Conservation (phyloP, 2,113 vertebrate species). For the Ailuropoda melanoleuca region DNA sequence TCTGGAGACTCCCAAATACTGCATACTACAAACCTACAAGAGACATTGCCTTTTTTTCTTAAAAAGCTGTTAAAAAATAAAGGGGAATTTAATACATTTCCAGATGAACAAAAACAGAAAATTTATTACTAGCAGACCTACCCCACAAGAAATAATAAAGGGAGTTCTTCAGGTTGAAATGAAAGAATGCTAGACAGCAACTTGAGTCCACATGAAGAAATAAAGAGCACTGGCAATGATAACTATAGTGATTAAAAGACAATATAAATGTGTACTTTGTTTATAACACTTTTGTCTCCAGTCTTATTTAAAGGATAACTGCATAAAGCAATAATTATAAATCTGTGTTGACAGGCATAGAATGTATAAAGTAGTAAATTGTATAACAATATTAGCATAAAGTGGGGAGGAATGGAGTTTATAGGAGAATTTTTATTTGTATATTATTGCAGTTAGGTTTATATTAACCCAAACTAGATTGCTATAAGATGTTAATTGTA, state of each 20-base stretch:
- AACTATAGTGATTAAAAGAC: background rate
- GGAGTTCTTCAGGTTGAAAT: background rate
- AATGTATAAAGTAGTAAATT: background rate
- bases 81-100: background rate
- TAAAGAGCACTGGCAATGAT: background rate
- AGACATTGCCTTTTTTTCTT: background rate
- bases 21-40: background rate
- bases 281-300: background rate
- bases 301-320: background rate
- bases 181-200: background rate
- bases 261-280: background rate
- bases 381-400: background rate
- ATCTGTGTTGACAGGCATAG: background rate
- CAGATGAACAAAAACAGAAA: background rate
- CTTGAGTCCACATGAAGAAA: background rate
- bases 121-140: background rate
- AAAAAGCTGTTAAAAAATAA: background rate
- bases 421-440: background rate
- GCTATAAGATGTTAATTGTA: background rate
- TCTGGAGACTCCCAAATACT: background rate
- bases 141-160: background rate
- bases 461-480: background rate
- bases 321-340: conserved; percentile 4
- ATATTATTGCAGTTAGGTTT: background rate
- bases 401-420: background rate